These are phyloP conservation scores for Dryoscopus gambensis DNA, from an alignment of 2,113 vertebrate genomes.

Conservation along the genomic window DNA sequence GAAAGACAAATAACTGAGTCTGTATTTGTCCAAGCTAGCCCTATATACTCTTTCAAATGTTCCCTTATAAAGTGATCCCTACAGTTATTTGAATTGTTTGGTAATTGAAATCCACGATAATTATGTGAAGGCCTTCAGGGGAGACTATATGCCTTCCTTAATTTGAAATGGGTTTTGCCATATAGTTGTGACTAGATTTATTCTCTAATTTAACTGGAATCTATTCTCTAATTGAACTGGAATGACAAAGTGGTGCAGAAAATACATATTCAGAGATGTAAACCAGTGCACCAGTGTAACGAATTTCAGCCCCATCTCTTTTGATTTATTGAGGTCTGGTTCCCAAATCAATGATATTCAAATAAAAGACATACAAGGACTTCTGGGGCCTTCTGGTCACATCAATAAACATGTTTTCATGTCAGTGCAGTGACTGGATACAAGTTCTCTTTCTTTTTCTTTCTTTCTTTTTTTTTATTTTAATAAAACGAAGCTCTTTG, in stretches of 20 bases:
- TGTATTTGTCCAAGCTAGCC: background rate
- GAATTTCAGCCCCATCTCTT: background rate
- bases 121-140: background rate
- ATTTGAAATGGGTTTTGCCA: background rate
- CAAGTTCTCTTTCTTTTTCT: background rate
- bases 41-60: background rate
- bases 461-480: fast-evolving
- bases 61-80: background rate
- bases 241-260: background rate
- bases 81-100: background rate
- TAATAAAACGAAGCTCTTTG: background rate
- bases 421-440: background rate
- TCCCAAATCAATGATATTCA: background rate
- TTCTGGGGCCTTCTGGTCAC: background rate
- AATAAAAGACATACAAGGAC: background rate
- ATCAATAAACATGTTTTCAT: background rate
- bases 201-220: background rate
- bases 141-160: background rate
- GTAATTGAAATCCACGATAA: background rate
- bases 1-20: background rate
- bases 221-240: background rate
- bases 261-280: background rate
- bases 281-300: background rate
- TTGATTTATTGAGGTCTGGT: background rate
- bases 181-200: background rate